Evolutionary conservation across 2,113 vertebrate species (phyloP).

Genomic region (Machaerirhynchus nigripectus): DNA sequence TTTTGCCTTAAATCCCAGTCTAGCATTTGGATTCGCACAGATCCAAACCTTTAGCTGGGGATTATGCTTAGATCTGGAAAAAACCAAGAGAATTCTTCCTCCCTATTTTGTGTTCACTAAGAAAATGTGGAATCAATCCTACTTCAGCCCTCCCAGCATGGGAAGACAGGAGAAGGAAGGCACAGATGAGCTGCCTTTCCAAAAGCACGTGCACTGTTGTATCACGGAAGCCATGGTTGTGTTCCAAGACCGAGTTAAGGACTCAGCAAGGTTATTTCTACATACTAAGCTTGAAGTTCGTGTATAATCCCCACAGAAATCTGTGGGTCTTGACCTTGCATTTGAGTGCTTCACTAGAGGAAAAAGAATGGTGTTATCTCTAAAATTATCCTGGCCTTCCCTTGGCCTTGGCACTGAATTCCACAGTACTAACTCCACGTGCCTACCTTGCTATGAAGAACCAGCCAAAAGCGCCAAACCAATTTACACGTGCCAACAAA

Average conservation of each 20-base stretch:
- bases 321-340: not conserved
- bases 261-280: not conserved
- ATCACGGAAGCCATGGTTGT: not conserved
- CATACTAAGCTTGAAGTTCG: not conserved
- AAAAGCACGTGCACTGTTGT: rapidly evolving
- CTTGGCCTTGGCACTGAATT: not conserved
- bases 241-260: not conserved
- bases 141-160: not conserved
- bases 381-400: not conserved
- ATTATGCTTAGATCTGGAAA: not conserved
- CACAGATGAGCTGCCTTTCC: not conserved
- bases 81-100: not conserved
- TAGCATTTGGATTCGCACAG: not conserved
- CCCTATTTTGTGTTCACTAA: not conserved
- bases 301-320: not conserved
- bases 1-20: not conserved
- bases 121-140: not conserved
- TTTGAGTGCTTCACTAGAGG: not conserved
- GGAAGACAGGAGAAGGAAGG: not conserved
- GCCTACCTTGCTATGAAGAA: not conserved
- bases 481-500: not conserved
- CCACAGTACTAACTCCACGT: rapidly evolving
- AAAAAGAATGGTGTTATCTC: not conserved
- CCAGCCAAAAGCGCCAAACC: not conserved
- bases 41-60: not conserved